Base-by-base conservation (phyloP, 1,140 invertebrate species). In the Pentalonia nigronervosa region DNA sequence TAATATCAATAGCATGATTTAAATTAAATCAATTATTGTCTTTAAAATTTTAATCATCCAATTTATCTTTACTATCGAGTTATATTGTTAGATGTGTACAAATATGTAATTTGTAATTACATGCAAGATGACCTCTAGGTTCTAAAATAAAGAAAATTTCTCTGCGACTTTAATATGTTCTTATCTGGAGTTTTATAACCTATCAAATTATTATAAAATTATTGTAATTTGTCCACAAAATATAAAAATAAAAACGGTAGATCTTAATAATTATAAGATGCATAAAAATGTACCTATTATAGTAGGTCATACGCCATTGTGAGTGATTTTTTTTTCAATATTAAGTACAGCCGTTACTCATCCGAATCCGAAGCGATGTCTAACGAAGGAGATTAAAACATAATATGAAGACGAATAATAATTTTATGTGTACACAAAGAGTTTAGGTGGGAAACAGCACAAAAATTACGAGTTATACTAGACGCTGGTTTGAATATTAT, bases 401-500 rank as follows among this genome's bases (percentile, higher is more conserved):
- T 87, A 53, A 89, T 11, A n/a, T 34, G 87, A 89, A 89, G 87
- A 89, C 48, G 87, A 89, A 53, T 89, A 36, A 89, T 53, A 50
- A 89, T 53, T 89, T 53, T 36, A 2, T 36, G 34, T 53, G 4
- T 50, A 48, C n/a, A 53, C 11, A 48, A 89, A 21, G 47, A 89
- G 7, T 21, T 53, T 89, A 14, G 21, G 87, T 53, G 47, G 47
- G 48, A 53, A 34, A 36, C 48, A 87, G 30, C 48, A 53, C 30
- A 36, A 2, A 53, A 36, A 89, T 86, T 56, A 89, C 88, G 34
- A 89, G 88, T 89, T 89, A 56, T 89, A 56, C 50, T 41, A 56
- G 88, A 89, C 36, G 7, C 6, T 89, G 11, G 87, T 89, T 30
- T 86, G 14, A n/a, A 86, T 56, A 89, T 89, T 48, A 56, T n/a